Conservation (phyloP, 2,113 vertebrate species). For the Pygoscelis adeliae region DNA sequence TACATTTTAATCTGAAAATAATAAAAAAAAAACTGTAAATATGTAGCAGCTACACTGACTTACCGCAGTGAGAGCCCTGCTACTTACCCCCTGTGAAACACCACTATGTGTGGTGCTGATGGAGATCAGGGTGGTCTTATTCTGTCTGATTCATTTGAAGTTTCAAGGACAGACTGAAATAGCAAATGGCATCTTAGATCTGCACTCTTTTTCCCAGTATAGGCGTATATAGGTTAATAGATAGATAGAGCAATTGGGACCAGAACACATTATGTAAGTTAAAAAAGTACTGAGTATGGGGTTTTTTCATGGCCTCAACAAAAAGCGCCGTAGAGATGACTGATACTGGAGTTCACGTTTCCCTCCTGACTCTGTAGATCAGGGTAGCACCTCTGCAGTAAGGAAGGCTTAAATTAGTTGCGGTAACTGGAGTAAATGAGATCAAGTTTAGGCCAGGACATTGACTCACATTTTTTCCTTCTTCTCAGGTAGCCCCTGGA, state of each 20-base stretch:
- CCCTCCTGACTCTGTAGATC: background rate
- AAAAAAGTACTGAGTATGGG: background rate
- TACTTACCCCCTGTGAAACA: background rate
- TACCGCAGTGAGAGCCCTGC: background rate
- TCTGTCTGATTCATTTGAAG: constrained; percentile 8
- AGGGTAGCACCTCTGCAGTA: background rate
- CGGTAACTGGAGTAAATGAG: background rate
- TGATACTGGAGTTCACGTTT: background rate
- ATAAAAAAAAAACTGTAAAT: background rate
- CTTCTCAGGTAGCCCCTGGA: background rate
- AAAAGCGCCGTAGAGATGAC: background rate
- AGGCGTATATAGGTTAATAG: constrained; percentile 32
- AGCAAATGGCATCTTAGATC: constrained; percentile 16
- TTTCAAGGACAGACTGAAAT: constrained; percentile 46
- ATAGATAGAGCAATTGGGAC: constrained; percentile 16
- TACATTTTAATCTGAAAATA: constrained; percentile 44
- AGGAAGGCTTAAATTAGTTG: background rate
- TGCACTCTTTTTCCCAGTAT: background rate
- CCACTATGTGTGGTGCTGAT: background rate
- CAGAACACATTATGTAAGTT: background rate
- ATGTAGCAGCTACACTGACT: background rate
- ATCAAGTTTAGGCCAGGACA: background rate
- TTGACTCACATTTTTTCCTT: rapidly evolving
- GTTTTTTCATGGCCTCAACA: background rate
- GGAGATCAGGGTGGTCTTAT: background rate